A percentile compares a stretch with the other conserved stretches of the same genome.
These are phyloP conservation scores for Polyergus mexicanus DNA, from an alignment of 1,140 invertebrate species.

Conservation along the genomic window DNA sequence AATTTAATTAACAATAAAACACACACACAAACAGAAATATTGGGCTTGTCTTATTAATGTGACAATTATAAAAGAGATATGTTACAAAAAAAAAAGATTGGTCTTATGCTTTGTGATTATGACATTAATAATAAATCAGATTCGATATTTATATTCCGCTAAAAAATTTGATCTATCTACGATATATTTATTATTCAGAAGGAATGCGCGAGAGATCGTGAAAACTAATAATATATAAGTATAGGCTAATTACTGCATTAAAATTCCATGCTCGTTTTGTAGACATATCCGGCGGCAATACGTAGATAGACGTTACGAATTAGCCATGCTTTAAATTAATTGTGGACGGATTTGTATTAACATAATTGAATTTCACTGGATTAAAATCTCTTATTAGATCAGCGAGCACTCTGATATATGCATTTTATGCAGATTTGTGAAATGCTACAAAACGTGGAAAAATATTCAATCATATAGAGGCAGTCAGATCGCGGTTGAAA, in stretches of 20 bases:
- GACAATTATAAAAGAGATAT: background rate
- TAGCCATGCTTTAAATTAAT: constrained; percentile 25
- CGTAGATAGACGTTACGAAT: background rate
- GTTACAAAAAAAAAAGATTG: background rate
- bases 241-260: constrained; percentile 27
- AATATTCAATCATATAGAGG: constrained; percentile 48
- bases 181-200: constrained; percentile 22
- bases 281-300: constrained; percentile 6
- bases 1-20: background rate
- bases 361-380: constrained; percentile 50
- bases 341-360: constrained; percentile 36
- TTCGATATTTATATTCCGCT: background rate
- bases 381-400: constrained; percentile 55
- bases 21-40: background rate
- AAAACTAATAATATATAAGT: constrained; percentile 5
- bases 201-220: background rate
- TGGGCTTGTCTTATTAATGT: background rate
- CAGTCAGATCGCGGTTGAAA: constrained; percentile 23
- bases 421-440: constrained; percentile 50
- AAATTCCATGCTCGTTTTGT: constrained; percentile 23
- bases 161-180: constrained; percentile 19
- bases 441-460: constrained; percentile 35
- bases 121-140: constrained; percentile 1
- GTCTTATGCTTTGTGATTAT: background rate
- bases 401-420: constrained; percentile 19